Evolutionary conservation across 2,888 invertebrate genomes (phyloP).

Genomic region (Aelia acuminata): DNA sequence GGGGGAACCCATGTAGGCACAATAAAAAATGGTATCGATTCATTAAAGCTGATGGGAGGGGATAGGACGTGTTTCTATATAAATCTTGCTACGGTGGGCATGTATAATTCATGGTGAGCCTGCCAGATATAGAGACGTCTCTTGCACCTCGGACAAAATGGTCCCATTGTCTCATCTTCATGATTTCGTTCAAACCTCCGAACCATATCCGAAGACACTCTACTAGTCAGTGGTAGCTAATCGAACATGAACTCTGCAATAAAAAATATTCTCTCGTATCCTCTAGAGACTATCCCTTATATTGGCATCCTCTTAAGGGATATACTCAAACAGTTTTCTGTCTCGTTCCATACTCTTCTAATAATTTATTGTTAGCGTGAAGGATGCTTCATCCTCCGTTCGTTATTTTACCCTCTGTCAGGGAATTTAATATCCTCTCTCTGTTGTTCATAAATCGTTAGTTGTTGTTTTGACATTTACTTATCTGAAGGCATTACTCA

Average conservation of each 20-base stretch:
- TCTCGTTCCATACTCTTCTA: background rate
- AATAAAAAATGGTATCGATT: slow-evolving; percentile 45
- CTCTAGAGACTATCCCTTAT: background rate
- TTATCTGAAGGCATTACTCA: slow-evolving; percentile 30
- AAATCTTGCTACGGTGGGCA: background rate
- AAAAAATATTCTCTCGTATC: background rate
- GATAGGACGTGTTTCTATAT: slow-evolving; percentile 12
- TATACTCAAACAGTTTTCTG: background rate
- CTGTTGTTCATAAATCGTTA: slow-evolving; percentile 41
- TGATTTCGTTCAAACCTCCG: background rate
- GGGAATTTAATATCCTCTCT: slow-evolving; percentile 35
- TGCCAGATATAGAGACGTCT: slow-evolving; percentile 6
- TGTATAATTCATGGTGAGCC: slow-evolving; percentile 28
- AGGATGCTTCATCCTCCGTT: slow-evolving; percentile 14
- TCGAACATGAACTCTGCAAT: background rate
- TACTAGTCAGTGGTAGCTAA: background rate
- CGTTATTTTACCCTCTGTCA: slow-evolving; percentile 8
- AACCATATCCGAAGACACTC: background rate
- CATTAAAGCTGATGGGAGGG: background rate
- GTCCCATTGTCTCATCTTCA: background rate
- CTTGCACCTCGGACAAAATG: slow-evolving; percentile 17
- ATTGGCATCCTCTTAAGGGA: background rate
- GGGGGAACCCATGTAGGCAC: background rate
- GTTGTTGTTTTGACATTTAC: slow-evolving; percentile 37
- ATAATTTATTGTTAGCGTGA: slow-evolving; percentile 31